Conservation (phyloP, 2,797 vertebrate species). For the Sebastes taczanowskii region DNA sequence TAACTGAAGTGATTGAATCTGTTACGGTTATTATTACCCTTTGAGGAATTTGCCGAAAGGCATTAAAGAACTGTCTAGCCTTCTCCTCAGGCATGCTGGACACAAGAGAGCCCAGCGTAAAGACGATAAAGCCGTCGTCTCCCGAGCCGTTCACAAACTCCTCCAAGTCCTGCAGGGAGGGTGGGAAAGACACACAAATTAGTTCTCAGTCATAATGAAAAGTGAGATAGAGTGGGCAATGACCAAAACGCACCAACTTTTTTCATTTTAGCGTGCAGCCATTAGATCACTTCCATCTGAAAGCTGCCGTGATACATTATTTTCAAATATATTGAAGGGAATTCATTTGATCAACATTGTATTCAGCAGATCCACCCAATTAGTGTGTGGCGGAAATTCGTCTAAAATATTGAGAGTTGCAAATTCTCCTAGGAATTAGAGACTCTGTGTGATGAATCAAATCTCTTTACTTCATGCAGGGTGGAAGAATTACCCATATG, state of each 20-base stretch:
- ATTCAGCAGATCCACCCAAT: background rate
- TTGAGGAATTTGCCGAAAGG: conserved; percentile 89
- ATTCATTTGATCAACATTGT: background rate
- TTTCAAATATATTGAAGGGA: background rate
- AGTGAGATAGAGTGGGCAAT: background rate
- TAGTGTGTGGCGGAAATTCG: no score
- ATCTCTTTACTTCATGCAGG: no score
- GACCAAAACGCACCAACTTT: background rate
- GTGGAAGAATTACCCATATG: no score
- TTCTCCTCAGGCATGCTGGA: conserved; percentile 86
- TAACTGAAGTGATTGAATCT: background rate
- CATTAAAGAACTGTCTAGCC: conserved; percentile 86
- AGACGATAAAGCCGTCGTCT: conserved; percentile 91
- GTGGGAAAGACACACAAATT: background rate
- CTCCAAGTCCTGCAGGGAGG: conserved; percentile 86
- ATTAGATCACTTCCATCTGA: background rate
- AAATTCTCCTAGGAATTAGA: no score
- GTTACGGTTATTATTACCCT: conserved; percentile 78
- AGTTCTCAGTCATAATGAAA: background rate
- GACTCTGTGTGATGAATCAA: no score
- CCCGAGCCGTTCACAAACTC: conserved; percentile 92
- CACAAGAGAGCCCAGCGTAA: conserved; percentile 93
- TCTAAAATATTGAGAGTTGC: no score
- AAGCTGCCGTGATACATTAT: background rate
- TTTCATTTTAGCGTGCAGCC: background rate